phyloP scores from a whole-genome alignment of 2,113 vertebrate genomes.

The Capra hircus region DNA sequence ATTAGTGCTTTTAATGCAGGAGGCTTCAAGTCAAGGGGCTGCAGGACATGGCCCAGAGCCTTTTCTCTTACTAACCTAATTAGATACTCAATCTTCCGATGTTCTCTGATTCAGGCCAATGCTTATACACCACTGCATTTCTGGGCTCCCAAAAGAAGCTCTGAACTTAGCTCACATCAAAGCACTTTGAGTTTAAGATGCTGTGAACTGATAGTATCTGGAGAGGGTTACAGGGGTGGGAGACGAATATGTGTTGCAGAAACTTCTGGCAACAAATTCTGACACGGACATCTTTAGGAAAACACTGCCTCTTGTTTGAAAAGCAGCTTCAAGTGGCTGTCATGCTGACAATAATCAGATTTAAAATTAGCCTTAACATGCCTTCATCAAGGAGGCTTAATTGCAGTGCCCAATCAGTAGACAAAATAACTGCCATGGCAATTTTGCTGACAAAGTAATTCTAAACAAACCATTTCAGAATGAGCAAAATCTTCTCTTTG shows the following conservation, averaged over 20 bases:
- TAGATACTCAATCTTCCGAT: not conserved
- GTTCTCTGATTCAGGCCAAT: not conserved
- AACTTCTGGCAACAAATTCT: not conserved
- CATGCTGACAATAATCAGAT: conserved; percentile 55
- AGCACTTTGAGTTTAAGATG: not conserved
- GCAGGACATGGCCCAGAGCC: not conserved
- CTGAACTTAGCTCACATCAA: not conserved
- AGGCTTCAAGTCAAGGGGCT: not conserved
- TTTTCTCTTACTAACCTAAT: not conserved
- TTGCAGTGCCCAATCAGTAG: conserved; percentile 70
- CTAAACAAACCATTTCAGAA: conserved; percentile 56
- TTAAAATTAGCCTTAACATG: conserved; percentile 74
- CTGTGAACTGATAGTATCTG: not conserved
- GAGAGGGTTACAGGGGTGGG: not conserved
- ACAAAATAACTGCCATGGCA: conserved; percentile 56
- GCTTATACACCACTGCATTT: not conserved
- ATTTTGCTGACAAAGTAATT: conserved; percentile 65
- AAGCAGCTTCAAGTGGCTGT: conserved; percentile 65
- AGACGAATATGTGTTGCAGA: not conserved
- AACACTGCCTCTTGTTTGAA: conserved; percentile 16
- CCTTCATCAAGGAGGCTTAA: conserved; percentile 73
- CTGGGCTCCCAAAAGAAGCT: not conserved
- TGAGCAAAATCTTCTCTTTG: not conserved
- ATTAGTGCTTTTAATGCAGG: not conserved
- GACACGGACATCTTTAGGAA: not conserved